Evolutionary conservation across 2,113 vertebrate species (phyloP).

Genomic region (Gobiocypris rarus): DNA sequence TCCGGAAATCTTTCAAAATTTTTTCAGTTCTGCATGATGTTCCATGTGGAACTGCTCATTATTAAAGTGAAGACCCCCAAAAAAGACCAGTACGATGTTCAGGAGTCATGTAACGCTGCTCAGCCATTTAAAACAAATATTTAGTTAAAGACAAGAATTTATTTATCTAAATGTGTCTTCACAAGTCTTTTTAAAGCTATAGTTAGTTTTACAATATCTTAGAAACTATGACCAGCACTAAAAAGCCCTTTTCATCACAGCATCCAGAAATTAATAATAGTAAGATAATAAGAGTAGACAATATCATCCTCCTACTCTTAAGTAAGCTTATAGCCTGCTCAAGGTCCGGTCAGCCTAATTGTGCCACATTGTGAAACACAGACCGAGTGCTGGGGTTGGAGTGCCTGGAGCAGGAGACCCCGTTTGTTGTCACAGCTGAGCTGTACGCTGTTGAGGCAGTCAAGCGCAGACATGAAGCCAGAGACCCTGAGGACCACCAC

Average conservation of each 20-base stretch:
- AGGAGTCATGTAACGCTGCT: too few species aligned
- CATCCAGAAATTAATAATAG: not conserved
- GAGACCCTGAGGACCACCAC: conserved; percentile 43
- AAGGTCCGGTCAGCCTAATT: not conserved
- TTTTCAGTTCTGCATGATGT: not conserved
- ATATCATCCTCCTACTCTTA: not conserved
- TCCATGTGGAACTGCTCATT: not conserved
- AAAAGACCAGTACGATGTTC: too few species aligned
- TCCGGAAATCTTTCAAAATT: not conserved
- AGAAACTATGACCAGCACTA: not conserved
- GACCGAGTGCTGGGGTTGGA: not conserved
- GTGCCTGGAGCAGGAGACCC: conserved; percentile 23
- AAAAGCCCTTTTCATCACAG: not conserved
- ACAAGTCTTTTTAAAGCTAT: too few species aligned
- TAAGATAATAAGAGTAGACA: not conserved
- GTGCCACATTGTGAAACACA: not conserved
- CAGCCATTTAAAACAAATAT: too few species aligned
- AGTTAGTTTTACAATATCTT: too few species aligned
- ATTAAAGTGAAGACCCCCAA: not conserved
- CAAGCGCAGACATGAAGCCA: conserved; percentile 25
- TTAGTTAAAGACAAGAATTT: not conserved
- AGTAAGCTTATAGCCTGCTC: not conserved
- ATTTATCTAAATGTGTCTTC: not conserved
- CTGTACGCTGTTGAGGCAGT: conserved; percentile 7
- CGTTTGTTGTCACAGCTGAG: conserved; percentile 59